phyloP scores from a whole-genome alignment of 2,113 vertebrate genomes.

The Nematolebias whitei region DNA sequence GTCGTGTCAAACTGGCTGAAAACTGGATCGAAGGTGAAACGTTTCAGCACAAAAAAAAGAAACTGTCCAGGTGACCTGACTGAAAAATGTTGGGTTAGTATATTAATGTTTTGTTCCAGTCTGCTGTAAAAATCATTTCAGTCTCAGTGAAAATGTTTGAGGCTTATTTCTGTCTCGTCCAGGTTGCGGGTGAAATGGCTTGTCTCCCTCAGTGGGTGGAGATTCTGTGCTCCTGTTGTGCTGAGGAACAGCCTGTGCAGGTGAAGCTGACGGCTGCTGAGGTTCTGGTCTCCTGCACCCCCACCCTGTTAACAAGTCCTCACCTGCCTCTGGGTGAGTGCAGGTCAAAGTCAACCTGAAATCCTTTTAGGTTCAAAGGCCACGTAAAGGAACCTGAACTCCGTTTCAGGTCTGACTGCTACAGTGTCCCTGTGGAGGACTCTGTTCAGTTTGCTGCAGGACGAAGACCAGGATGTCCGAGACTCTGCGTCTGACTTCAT shows the following conservation, averaged over 20 bases:
- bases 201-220: slow-evolving; percentile 78
- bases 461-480: slow-evolving; percentile 88
- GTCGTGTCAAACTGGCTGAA: no score
- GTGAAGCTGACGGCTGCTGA: slow-evolving; percentile 85
- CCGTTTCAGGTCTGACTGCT: slow-evolving; percentile 79
- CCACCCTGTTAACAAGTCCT: slow-evolving; percentile 78
- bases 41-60: no score
- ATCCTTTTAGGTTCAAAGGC: neutral
- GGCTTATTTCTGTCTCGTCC: neutral
- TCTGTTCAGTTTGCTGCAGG: slow-evolving; percentile 88
- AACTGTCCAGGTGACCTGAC: no score
- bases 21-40: no score
- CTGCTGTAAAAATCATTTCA: neutral
- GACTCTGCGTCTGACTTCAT: slow-evolving; percentile 85
- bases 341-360: neutral
- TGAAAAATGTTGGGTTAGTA: no score
- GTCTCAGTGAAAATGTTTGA: neutral
- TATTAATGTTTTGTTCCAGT: no score
- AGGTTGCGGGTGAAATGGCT: slow-evolving; percentile 33
- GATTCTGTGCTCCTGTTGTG: slow-evolving; percentile 83
- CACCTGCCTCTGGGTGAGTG: slow-evolving; percentile 84
- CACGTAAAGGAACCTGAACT: neutral
- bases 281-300: slow-evolving; percentile 80
- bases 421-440: slow-evolving; percentile 88
- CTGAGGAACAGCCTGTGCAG: slow-evolving; percentile 85